These are phyloP conservation scores for Exaiptasia diaphana DNA, from an alignment of 64 coral and sea anemone species.

Conservation along the genomic window DNA sequence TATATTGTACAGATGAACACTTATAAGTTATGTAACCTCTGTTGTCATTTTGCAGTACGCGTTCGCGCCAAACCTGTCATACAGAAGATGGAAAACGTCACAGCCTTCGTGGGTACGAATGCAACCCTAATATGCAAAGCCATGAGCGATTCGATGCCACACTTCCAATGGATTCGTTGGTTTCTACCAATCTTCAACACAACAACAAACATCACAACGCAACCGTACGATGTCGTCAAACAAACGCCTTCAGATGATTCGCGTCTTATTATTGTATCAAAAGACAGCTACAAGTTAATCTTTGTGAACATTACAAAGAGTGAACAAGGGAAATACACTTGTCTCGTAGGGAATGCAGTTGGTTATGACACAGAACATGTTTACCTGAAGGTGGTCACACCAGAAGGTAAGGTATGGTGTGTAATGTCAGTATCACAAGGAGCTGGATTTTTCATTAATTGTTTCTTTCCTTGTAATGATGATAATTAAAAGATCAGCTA, in stretches of 20 bases:
- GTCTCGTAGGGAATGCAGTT: conserved; percentile 82
- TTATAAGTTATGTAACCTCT: too few relatives aligned
- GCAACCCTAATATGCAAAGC: conserved; percentile 65
- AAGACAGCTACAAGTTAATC: background rate
- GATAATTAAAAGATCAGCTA: too few relatives aligned
- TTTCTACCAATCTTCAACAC: conserved; percentile 9
- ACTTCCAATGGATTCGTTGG: conserved; percentile 92
- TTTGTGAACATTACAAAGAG: conserved; percentile 76
- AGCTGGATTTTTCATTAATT: too few relatives aligned
- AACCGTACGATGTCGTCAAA: conserved; percentile 63
- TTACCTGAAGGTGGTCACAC: conserved; percentile 47
- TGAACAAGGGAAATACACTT: conserved; percentile 76
- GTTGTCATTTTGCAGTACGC: conserved; percentile 47
- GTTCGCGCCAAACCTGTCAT: conserved; percentile 64
- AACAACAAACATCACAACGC: conserved; percentile 11
- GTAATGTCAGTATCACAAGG: too few relatives aligned
- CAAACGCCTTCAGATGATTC: conserved; percentile 10
- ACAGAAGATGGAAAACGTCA: conserved; percentile 55
- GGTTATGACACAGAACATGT: conserved; percentile 43
- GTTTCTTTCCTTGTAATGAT: too few relatives aligned
- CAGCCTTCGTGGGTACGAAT: conserved; percentile 66
- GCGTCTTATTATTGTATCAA: conserved; percentile 17
- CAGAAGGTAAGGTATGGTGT: too few relatives aligned
- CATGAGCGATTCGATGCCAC: conserved; percentile 82
- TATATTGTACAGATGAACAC: too few relatives aligned